These are phyloP conservation scores for Chydorus sphaericus DNA, from an alignment of 2,888 invertebrate species.

Conservation along the genomic window DNA sequence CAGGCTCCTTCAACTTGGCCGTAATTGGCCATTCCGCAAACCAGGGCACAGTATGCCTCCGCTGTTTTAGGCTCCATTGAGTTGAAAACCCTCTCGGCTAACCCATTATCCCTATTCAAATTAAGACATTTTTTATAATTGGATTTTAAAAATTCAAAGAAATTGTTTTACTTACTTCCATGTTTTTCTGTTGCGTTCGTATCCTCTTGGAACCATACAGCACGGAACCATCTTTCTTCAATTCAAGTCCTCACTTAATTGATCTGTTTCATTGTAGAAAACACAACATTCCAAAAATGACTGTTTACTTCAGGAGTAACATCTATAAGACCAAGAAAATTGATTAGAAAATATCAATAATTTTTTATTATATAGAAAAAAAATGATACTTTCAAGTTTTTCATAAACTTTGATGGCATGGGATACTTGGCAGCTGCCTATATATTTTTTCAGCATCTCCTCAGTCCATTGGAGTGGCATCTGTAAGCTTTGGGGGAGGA, in stretches of 20 bases:
- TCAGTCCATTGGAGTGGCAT: conserved; percentile 54
- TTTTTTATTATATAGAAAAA: no score
- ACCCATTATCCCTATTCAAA: conserved; percentile 42
- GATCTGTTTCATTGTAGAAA: conserved; percentile 59
- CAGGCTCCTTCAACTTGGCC: conserved; percentile 48
- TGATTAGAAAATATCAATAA: no score
- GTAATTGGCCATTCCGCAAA: conserved; percentile 69
- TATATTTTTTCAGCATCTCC: conserved; percentile 47
- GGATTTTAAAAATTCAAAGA: neutral
- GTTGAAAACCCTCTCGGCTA: conserved; percentile 60
- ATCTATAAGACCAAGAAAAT: no score
- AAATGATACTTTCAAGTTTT: conserved; percentile 41
- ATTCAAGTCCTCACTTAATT: conserved; percentile 49
- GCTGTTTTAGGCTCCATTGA: conserved; percentile 50
- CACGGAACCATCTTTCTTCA: conserved; percentile 64
- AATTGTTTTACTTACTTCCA: neutral
- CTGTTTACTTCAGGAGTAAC: conserved; percentile 42
- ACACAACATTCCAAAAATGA: conserved; percentile 62
- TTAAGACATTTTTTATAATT: conserved; percentile 13
- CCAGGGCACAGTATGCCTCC: conserved; percentile 56
- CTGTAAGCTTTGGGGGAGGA: conserved; percentile 51
- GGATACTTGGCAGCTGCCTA: conserved; percentile 45
- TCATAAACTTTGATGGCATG: conserved; percentile 62
- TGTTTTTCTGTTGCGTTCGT: conserved; percentile 20
- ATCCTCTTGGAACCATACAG: conserved; percentile 26